Base-by-base conservation (phyloP, 2,888 invertebrate species). In the Andrena haemorrhoa region DNA sequence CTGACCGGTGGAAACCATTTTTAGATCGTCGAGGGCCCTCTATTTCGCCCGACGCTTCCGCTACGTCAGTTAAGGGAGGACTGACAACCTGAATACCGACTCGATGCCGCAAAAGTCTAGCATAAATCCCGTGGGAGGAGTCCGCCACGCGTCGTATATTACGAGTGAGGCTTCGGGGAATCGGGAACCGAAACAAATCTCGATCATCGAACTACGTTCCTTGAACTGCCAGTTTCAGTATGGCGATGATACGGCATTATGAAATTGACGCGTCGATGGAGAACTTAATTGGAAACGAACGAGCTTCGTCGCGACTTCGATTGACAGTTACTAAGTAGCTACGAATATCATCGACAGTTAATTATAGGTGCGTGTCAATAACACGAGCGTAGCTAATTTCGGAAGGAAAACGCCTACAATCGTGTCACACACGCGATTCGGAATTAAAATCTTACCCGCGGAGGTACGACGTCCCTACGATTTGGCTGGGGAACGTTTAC, bases 11-110 rank as follows among this genome's bases (percentile, higher is more conserved):
- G 49, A 79, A 76, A 84, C 73, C 88, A 85, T 86, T 86, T 87
- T 87, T 85, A 87, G 82, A 79, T 78, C 77, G 73, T 63, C 70
- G 65, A 84, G 85, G 69, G 61, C 76, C 65, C 85, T 87, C 72
- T 76, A 76, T 87, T 87, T 73, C 65, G 75, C 68, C 33, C 65
- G 75, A 47, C 79, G 77, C 73, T 79, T 80, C 35, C 53, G 76
- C 75, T 63, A 61, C 35, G 56, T 51, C 26, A 69, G 71, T 66
- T 75, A 82, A 76, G 72, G 53, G 74, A 73, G 74, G 63, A 81
- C 76, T 75, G 81, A 84, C 79, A 66, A 66, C 73, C 56, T 29
- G 51, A 49, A 70, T 56, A 61, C 61, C 58, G 60, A 33, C 65
- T 10, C 23, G 12, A 49, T 64, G 35, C 61, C 64, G 58, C 58